These are phyloP conservation scores for Eupithecia subfuscata DNA, from an alignment of 2,888 invertebrate genomes.

Conservation along the genomic window DNA sequence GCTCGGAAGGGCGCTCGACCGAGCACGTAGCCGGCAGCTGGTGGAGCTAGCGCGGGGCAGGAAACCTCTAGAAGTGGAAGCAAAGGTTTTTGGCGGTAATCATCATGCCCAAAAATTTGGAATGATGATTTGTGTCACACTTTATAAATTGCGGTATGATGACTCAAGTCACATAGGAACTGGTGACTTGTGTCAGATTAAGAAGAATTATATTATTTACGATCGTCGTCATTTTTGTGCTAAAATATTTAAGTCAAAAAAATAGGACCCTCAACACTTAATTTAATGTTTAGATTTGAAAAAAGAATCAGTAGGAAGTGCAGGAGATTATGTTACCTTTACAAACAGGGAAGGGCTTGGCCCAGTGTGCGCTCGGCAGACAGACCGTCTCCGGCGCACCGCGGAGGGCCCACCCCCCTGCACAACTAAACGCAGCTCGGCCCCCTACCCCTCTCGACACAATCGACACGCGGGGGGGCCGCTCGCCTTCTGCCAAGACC, in stretches of 20 bases:
- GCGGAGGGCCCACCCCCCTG: slow-evolving; percentile 89
- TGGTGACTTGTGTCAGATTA: too few relatives aligned
- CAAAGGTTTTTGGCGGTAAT: neutral
- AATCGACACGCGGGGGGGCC: slow-evolving; percentile 88
- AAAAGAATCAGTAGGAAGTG: neutral
- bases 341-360: slow-evolving; percentile 89
- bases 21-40: slow-evolving; percentile 91
- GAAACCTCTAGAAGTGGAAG: slow-evolving; percentile 86
- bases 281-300: neutral
- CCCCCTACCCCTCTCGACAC: slow-evolving; percentile 92
- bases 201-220: too few relatives aligned
- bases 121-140: too few relatives aligned
- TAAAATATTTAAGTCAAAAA: too few relatives aligned
- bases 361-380: slow-evolving; percentile 91
- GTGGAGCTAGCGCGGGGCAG: slow-evolving; percentile 89
- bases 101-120: too few relatives aligned
- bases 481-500: slow-evolving; percentile 77
- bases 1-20: slow-evolving; percentile 91
- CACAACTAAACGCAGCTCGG: slow-evolving; percentile 91
- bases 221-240: too few relatives aligned
- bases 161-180: too few relatives aligned
- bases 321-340: slow-evolving; percentile 71
- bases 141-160: too few relatives aligned
- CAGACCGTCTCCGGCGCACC: slow-evolving; percentile 91
- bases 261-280: neutral